Percentiles rank a stretch among this genome's conserved stretches.
phyloP scores from a whole-genome alignment of 2,797 vertebrate genomes.

The Enteromius mattozi region DNA sequence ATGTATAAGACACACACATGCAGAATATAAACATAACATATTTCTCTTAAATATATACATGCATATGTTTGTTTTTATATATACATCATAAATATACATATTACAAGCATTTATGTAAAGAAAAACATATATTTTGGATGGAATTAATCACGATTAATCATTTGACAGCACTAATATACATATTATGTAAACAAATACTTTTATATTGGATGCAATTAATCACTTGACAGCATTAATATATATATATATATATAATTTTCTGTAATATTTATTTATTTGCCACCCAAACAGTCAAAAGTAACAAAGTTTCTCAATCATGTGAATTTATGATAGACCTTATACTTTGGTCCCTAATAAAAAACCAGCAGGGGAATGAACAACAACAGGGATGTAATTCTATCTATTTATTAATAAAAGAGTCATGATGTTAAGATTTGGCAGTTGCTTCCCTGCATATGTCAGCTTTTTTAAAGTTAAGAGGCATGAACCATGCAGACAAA shows the following conservation, averaged over 20 bases:
- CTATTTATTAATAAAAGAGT: neutral
- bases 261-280: neutral
- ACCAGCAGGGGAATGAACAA: neutral
- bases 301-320: neutral
- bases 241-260: neutral
- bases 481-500: neutral
- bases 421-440: neutral
- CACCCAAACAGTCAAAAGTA: neutral
- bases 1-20: too few relatives aligned
- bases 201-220: too few relatives aligned
- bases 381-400: neutral
- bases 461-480: slow-evolving; percentile 2
- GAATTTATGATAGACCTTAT: neutral
- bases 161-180: too few relatives aligned
- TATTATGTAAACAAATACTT: too few relatives aligned
- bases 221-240: too few relatives aligned
- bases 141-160: neutral
- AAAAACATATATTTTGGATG: too few relatives aligned
- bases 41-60: too few relatives aligned
- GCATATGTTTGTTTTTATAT: too few relatives aligned
- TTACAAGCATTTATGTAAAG: too few relatives aligned
- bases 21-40: too few relatives aligned
- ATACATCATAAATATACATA: too few relatives aligned
- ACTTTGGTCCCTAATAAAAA: neutral
- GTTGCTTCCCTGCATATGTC: neutral